phyloP scores from a whole-genome alignment of 1,140 invertebrate genomes.

The Carposina sasakii region DNA sequence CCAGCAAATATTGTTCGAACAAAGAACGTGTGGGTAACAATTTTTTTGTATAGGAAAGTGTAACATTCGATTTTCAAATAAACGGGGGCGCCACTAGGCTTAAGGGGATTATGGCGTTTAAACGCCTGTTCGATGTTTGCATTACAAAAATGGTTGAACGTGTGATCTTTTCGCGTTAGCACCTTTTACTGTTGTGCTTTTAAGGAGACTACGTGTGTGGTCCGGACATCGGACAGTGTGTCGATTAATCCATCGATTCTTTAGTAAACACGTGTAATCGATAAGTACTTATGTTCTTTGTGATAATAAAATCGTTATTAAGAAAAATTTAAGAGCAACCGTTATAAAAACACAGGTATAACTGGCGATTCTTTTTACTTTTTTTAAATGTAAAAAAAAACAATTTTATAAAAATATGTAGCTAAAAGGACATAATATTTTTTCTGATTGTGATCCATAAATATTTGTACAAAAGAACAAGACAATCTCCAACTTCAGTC shows the following conservation, averaged over 20 bases:
- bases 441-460: too few relatives aligned
- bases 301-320: too few relatives aligned
- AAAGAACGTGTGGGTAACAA: constrained; percentile 57
- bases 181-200: constrained; percentile 66
- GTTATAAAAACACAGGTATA: too few relatives aligned
- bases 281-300: too few relatives aligned
- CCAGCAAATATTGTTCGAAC: constrained; percentile 56
- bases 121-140: constrained; percentile 48
- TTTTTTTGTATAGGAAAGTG: constrained; percentile 43
- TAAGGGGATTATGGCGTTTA: constrained; percentile 59
- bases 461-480: constrained; percentile 23
- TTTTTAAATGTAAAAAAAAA: too few relatives aligned
- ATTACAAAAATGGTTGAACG: constrained; percentile 58
- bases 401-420: too few relatives aligned
- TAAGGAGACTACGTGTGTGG: constrained; percentile 59
- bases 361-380: too few relatives aligned
- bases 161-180: constrained; percentile 62
- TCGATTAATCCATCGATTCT: too few relatives aligned
- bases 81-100: constrained; percentile 40
- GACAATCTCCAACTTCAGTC: constrained; percentile 21
- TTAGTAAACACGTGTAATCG: too few relatives aligned
- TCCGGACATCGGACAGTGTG: constrained; percentile 27
- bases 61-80: constrained; percentile 47
- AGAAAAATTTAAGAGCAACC: too few relatives aligned
- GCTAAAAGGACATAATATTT: too few relatives aligned